Base-by-base conservation (phyloP, 1,140 invertebrate species). In the Brachionus plicatilis region DNA sequence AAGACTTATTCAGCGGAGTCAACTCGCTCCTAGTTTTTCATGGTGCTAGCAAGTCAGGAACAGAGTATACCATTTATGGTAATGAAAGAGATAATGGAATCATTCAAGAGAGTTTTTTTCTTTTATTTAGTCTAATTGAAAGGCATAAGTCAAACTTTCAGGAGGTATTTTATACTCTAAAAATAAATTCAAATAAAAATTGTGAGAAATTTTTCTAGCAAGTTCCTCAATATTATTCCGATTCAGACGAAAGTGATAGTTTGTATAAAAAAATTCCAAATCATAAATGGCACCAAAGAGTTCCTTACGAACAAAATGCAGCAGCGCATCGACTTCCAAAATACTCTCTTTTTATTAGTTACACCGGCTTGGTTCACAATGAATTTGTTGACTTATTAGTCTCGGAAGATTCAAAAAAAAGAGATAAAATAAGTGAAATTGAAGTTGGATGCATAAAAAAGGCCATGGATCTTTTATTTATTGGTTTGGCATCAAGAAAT, bases 21-120 rank as follows among this genome's bases (percentile, higher is more conserved):
- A 76, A 76, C 29, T 50, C 72, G n/a, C 43, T 76, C 1, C 20
- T 76, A 53, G 27, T 76, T 27, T 20, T 24, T 3, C 47, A 76
- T 47, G 72, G 72, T 20, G 72, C 72, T 53, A 76, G 27, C 47
- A 76, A 76, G 12, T 76, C 72, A 14, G 72, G 72, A 9, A 76
- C 47, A 76, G 47, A 76, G 17, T 76, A 76, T 76, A 76, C 72
- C 72, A 76, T 76, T 76, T 76, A 76, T 76, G 72, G 72, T 76
- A 76, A 76, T 50, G 72, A 76, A 27, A 24, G 33, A 50, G 72
- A 76, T 4, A 76, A 76, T 12, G 72, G 72, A 27, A 47, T 76
- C 27, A 17, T 76, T 27, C 72, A 76, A 76, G 41, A 43, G 4
- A 50, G 72, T 14, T 50, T 76, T 50, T 76, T 20, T 27, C 9